Evolutionary conservation across 2,888 invertebrate genomes (phyloP).

Genomic region (Diarsia mendica): DNA sequence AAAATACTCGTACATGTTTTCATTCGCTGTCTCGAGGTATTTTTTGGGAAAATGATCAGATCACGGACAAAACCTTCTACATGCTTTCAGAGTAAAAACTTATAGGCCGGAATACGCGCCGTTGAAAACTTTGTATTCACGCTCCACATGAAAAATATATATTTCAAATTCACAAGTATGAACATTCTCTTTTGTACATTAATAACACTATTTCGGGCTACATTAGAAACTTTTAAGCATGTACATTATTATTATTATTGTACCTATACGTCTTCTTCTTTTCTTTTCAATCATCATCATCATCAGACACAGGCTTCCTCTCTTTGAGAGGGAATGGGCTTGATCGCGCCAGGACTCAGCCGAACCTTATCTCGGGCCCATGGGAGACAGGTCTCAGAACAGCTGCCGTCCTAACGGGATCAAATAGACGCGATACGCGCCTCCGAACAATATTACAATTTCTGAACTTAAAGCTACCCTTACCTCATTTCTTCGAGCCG

Average conservation of each 20-base stretch:
- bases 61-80: slow-evolving; percentile 27
- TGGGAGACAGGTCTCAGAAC: no score
- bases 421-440: no score
- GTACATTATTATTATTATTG: no score
- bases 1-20: slow-evolving; percentile 19
- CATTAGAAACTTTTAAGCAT: not conserved
- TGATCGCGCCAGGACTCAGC: no score
- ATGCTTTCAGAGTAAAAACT: slow-evolving; percentile 20
- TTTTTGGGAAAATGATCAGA: slow-evolving; percentile 24
- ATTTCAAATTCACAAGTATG: not conserved
- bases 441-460: no score
- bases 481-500: no score
- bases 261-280: not conserved
- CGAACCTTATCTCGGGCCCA: no score
- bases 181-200: not conserved
- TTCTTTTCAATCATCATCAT: no score
- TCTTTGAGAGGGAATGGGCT: no score
- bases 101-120: slow-evolving; percentile 17
- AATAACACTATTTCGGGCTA: not conserved
- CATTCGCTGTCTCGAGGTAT: slow-evolving; percentile 6
- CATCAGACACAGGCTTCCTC: no score
- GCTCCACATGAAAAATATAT: not conserved
- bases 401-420: no score
- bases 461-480: no score
- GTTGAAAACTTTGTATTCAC: not conserved